Conservation (phyloP, 2,113 vertebrate species). For the Synchiropus splendidus region DNA sequence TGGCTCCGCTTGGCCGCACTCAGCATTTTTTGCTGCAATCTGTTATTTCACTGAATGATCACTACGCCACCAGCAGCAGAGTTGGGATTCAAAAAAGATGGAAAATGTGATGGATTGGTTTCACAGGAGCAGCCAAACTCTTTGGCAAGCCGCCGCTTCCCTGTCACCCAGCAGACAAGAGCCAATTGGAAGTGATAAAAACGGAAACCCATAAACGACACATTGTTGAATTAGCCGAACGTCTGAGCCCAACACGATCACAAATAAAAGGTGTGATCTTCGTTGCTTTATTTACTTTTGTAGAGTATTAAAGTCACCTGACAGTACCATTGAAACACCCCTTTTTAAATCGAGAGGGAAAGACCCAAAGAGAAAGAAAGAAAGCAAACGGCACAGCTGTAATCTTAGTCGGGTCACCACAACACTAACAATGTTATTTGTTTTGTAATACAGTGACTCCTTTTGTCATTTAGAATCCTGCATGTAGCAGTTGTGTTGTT, state of each 20-base stretch:
- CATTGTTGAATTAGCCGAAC: slow-evolving; percentile 37
- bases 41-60: slow-evolving; percentile 34
- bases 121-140: slow-evolving; percentile 17
- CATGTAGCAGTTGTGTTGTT: no score
- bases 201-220: slow-evolving; percentile 37
- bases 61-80: slow-evolving; percentile 9
- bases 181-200: slow-evolving; percentile 30
- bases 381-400: no score
- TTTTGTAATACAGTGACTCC: no score
- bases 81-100: slow-evolving; percentile 27
- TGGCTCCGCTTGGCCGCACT: slow-evolving; percentile 25
- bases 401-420: no score
- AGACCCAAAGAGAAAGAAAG: no score
- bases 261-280: slow-evolving; percentile 16
- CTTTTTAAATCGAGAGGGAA: no score
- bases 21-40: slow-evolving; percentile 35
- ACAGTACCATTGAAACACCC: no score
- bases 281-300: no score
- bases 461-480: no score
- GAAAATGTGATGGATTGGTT: slow-evolving; percentile 39
- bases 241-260: slow-evolving; percentile 15
- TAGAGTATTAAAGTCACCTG: no score
- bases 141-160: slow-evolving; percentile 14
- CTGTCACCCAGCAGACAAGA: slow-evolving; percentile 13
- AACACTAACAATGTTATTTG: no score